Percentiles rank a stretch among this genome's conserved stretches.
phyloP scores from a whole-genome alignment of 2,888 invertebrate genomes.

The Pammene fasciana region DNA sequence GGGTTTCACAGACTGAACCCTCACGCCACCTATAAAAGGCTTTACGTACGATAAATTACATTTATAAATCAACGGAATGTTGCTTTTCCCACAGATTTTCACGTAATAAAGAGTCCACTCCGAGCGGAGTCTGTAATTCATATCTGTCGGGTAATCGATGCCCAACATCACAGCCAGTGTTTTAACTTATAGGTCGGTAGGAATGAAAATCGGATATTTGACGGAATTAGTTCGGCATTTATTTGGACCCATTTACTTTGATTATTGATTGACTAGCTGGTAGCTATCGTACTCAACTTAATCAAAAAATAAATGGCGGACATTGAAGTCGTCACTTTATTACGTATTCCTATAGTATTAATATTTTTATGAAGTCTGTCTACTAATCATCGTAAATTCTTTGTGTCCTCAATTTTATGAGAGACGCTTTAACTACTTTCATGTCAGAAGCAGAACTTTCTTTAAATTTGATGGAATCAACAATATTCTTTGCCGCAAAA shows the following conservation, averaged over 20 bases:
- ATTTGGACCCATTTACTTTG: too few species aligned
- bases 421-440: slow-evolving; percentile 16
- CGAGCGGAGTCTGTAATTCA: slow-evolving; percentile 50
- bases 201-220: not conserved
- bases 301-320: too few species aligned
- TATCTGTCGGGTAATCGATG: slow-evolving; percentile 48
- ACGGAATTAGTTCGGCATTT: too few species aligned
- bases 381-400: not conserved
- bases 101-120: slow-evolving; percentile 62
- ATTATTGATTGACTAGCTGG: too few species aligned
- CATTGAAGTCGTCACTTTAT: not conserved
- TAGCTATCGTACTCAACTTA: too few species aligned
- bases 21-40: slow-evolving; percentile 49
- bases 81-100: slow-evolving; percentile 60
- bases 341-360: too few species aligned
- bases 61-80: slow-evolving; percentile 61
- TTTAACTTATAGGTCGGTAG: not conserved
- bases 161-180: not conserved
- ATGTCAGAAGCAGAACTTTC: slow-evolving; percentile 7
- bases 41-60: slow-evolving; percentile 57
- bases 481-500: not conserved
- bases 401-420: slow-evolving; percentile 36
- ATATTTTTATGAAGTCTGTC: not conserved
- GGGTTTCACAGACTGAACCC: slow-evolving; percentile 23
- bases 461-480: slow-evolving; percentile 6